Evolutionary conservation across 23 tunicate species (phyloP), one percentile per base, ranked within the genome.

Genomic region (Trididemnum clinides): DNA sequence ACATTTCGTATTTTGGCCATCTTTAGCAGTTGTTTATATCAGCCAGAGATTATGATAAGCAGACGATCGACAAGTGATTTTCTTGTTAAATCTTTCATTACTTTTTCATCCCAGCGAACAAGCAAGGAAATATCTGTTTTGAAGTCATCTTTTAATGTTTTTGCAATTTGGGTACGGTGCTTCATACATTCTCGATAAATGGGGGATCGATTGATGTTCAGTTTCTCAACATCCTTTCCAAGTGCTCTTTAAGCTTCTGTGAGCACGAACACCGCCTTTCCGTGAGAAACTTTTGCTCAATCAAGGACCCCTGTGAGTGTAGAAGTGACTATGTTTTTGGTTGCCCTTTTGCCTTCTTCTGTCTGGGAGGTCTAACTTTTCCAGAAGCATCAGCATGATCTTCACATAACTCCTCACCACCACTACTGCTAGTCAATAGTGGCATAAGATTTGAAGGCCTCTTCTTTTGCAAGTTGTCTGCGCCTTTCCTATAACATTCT

Each of bases 301-400:
- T 63, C 71, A 63, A 63, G 28, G 21, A 22, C 22, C 22, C 28
- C 71, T 63, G 36, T 70, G 4, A 30, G 37, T 70, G 77, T 26
- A 70, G 77, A 70, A 32, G 37, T 70, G 37, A 70, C 36, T 70
- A 70, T 70, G 77, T 70, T 70, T 70, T 12, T 70, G 38, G 36
- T 70, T 70, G 77, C 77, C 39, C 37, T 70, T 70, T 70, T 70
- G 77, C 77, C 77, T 70, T 70, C 77, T 70, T 70, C 6, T 70
- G 77, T 31, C 37, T 70, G 77, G 77, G n/a, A 70, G 77, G 28
- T 63, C 71, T 63, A 63, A 63, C 71, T 63, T 7, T 63, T 63
- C 22, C 77, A 30, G n/a, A 70, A 7, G 77, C 77, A 70, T n/a
- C 39, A 70, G 37, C 77, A 70, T 70, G 19, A 70, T 70, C 77